Conservation (phyloP, 1,140 invertebrate genomes). For the Drosophila insularis region DNA sequence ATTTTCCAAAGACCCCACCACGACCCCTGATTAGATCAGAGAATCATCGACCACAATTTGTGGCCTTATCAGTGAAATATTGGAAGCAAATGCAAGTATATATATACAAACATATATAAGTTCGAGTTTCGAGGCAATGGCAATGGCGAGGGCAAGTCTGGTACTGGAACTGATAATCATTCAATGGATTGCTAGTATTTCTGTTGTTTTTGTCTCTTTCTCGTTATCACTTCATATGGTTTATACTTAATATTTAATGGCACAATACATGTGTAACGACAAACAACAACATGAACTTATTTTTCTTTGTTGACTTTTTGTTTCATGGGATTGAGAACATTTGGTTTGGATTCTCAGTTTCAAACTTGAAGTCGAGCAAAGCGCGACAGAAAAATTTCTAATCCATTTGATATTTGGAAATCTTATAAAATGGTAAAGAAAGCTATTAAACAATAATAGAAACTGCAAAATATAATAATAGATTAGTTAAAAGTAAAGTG, state of each 20-base stretch:
- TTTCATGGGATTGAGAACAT: constrained; percentile 68
- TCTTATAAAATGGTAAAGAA: constrained; percentile 8
- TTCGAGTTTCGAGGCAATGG: constrained; percentile 28
- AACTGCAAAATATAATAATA: neutral
- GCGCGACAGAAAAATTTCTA: constrained; percentile 26
- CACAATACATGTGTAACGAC: constrained; percentile 46
- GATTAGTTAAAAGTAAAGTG: constrained; percentile 1
- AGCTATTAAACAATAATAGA: neutral
- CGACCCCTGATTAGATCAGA: constrained; percentile 40
- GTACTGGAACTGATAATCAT: constrained; percentile 30
- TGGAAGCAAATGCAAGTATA: neutral
- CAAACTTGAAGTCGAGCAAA: constrained; percentile 60
- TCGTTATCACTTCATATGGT: constrained; percentile 44
- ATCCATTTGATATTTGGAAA: constrained; percentile 16
- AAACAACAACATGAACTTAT: constrained; percentile 27
- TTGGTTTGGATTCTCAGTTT: constrained; percentile 68
- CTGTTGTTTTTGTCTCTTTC: constrained; percentile 25
- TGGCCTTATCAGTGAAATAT: constrained; percentile 41
- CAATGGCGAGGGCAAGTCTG: too few relatives aligned
- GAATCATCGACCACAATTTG: neutral
- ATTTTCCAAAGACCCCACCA: constrained; percentile 20
- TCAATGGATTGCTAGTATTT: constrained; percentile 17
- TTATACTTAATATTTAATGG: constrained; percentile 60
- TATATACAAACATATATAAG: too few relatives aligned
- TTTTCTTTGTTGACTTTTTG: constrained; percentile 11